Evolutionary conservation across 1,140 invertebrate species (phyloP).

Genomic region (Drosophila pachea): DNA sequence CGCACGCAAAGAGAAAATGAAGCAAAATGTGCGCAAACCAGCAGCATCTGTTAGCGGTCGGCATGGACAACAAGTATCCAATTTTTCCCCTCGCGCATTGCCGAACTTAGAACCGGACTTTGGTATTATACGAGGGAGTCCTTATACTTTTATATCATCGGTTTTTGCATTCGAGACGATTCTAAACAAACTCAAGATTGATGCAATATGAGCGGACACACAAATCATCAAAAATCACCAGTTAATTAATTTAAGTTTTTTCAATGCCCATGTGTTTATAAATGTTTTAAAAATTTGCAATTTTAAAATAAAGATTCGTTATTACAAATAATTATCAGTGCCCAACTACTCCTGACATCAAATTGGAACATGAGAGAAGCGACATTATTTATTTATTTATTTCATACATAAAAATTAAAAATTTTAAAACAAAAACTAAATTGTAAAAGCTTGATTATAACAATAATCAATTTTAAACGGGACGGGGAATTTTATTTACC

Average conservation of each 20-base stretch:
- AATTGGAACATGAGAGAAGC: no score
- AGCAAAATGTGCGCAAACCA: conserved; percentile 69
- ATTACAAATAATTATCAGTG: no score
- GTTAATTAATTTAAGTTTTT: conserved; percentile 42
- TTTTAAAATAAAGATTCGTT: no score
- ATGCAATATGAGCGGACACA: conserved; percentile 34
- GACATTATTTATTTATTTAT: no score
- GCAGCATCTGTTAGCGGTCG: conserved; percentile 18
- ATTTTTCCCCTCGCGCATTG: conserved; percentile 51
- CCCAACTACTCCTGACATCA: no score
- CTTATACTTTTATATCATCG: conserved; percentile 76
- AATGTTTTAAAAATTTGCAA: conserved; percentile 11
- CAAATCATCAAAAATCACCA: conserved; percentile 4
- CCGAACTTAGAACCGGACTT: conserved; percentile 74
- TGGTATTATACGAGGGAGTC: conserved; percentile 65
- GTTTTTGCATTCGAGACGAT: conserved; percentile 77
- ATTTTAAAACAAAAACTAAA: no score
- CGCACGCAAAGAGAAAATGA: conserved; percentile 77
- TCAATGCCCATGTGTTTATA: conserved; percentile 30
- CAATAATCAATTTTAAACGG: no score
- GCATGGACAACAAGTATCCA: conserved; percentile 29
- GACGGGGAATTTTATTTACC: no score
- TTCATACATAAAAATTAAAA: no score
- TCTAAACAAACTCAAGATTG: conserved; percentile 62
- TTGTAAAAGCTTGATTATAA: no score